Evolutionary conservation across 1,140 invertebrate genomes (phyloP).

Genomic region (Nasonia giraulti): DNA sequence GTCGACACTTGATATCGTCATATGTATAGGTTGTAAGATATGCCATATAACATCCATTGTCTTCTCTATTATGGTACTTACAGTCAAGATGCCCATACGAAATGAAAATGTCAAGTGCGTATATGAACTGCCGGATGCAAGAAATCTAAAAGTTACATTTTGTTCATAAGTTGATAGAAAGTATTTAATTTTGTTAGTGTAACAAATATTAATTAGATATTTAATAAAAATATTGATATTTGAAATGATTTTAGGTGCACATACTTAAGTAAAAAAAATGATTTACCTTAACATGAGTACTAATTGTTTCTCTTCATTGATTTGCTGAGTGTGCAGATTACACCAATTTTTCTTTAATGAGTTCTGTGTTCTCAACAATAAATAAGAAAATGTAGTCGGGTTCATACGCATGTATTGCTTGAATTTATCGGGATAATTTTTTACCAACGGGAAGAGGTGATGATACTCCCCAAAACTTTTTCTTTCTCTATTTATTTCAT

Average conservation of each 20-base stretch:
- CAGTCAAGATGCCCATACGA: neutral
- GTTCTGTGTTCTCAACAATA: neutral
- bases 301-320: neutral
- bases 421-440: neutral
- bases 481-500: neutral
- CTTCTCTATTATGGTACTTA: neutral
- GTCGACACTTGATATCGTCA: constrained; percentile 11
- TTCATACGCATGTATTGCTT: neutral
- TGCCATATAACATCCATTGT: constrained; percentile 13
- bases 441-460: neutral
- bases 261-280: neutral
- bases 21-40: neutral
- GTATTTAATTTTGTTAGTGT: no score
- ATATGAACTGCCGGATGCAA: constrained; percentile 1
- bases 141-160: constrained; percentile 1
- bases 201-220: no score
- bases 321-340: neutral
- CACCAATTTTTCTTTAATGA: neutral
- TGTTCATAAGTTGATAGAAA: neutral
- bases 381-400: neutral
- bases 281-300: neutral
- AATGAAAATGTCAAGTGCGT: neutral
- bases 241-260: neutral
- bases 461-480: neutral
- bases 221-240: no score